Base-by-base conservation (phyloP, 2,797 vertebrate genomes). In the Malurus splendens region DNA sequence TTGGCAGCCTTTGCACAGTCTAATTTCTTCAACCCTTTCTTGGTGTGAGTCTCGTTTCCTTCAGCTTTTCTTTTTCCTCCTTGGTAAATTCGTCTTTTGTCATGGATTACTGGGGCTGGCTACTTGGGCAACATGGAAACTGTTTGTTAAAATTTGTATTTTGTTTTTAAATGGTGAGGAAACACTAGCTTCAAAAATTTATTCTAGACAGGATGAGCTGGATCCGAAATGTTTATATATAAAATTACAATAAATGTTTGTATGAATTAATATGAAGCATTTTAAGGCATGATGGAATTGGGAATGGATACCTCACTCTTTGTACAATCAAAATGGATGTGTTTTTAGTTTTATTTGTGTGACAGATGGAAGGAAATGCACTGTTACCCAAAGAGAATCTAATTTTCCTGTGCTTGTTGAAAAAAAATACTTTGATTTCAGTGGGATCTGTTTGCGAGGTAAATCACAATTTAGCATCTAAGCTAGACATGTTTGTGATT, bases 21-120 rank as follows among this genome's bases (percentile, higher is more conserved):
- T 76, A 16, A 79, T 88, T 91, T 92, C 88, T 87, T 86, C 73
- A 74, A 0, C 12, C 51, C 44, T 82, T 85, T 82, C 72, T 88
- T 81, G 55, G 18, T 87, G 24, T n/a, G 55, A 72, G 44, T 56
- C 42, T 62, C 41, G 9, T 87, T 94, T 94, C 66, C 33, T 88
- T 90, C 62, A 81, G 74, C 44, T 44, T 90, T 91, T 91, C 41
- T 84, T 87, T 54, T 77, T 82, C 72, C 45, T 86, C 28, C 52
- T 33, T 51, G 55, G 65, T 73, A 56, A 83, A 85, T 85, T 30
- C 60, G 50, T 79, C 54, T 56, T 13, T 1, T 70, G 38, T 44
- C 66, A 24, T 4, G 1, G 47, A 36, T n/a, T 52, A 5, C 36
- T 48, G 61, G 42, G 38, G 32, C 44, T 57, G 33, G 28, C 36